Base-by-base conservation (phyloP, 2,888 invertebrate species). In the Drosophila infuscata region DNA sequence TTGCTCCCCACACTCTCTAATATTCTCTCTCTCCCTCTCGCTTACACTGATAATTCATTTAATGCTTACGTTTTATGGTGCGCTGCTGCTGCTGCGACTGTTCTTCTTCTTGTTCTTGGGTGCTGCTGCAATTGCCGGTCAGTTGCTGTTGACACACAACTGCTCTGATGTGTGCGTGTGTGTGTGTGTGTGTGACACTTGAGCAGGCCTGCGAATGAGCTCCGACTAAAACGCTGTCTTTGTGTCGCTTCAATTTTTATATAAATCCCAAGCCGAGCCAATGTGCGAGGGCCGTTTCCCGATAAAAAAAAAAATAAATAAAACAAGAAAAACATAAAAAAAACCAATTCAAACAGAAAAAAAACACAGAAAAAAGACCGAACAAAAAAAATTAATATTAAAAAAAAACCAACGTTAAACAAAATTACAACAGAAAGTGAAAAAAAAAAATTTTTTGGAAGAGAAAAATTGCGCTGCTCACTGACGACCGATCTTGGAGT, bases 221-320 rank as follows among this genome's bases (percentile, higher is more conserved):
- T 81, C 86, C 70, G 76, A 90, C 91, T 88, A 89, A 88, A 46
- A 81, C 76, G 90, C 78, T 86, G 88, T 79, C 75, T 73, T 82
- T 83, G 80, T 87, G 74, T 87, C 73, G 84, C 87, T 83, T 87
- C 88, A 87, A 87, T 87, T 87, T 86, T 87, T 87, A 87, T 87
- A 87, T 90, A 58, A 69, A 66, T 63, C 72, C 64, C 83, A 77
- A 70, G 86, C 65, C 80, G 57, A 70, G 70, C 77, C 48, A 59
- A 61, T 46, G 46, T 52, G 78, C 61, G 81, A 81, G 86, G 74
- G 77, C 74, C 61, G 82, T 77, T 80, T 88, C 67, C 85, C 70
- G 87, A 84, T 76, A 64, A 61, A 58, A 62, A 46, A 73, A 65
- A 63, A 56, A 63, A 48, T 17, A 66, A 52, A 74, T 38, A 57